Evolutionary conservation across 1,140 invertebrate species (phyloP), one percentile per base, ranked within the genome.

Genomic region (Mylabris phalerata): DNA sequence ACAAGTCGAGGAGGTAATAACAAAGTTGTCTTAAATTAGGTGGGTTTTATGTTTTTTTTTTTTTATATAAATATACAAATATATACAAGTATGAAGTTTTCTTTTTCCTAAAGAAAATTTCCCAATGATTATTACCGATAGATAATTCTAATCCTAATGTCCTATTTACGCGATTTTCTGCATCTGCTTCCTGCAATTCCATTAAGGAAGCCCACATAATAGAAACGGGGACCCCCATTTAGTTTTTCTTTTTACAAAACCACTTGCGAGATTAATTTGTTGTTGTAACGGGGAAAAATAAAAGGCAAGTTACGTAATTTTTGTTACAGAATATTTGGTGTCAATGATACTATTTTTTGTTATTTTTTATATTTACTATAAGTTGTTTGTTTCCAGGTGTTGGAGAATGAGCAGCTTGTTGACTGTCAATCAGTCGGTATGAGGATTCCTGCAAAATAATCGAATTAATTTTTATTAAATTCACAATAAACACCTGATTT

Each of bases 1-100:
- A 65, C 91, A 97, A 75, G 82, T 98, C 9, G 91, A 96, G 72
- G 85, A 89, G 79, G 87, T 93, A 73, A 93, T 95, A 73, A 86
- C 87, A 74, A 85, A 86, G 65, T 82, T 88, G 73, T 82, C 82
- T 75, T 87, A 79, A 75, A 62, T 42, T 60, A 48, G 7, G 7
- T 5, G 4, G 7, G 32, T 32, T 32, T 59, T 13, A 19, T 19
- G 19, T 3, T 1, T n/a, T 10, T 19, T 13, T 10, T 52, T 41
- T 41, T 0, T 13, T 13, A 5, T 13, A 5, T 45, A 45, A 5
- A 4, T 13, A 6, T 45, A 11, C 11, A 13, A 45, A 45, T 45
- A 45, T 11, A 4, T 45, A 45, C 5, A 13, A 24, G 43, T 45
- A 13, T 45, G 41, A 42, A 10, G 9, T 19, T 19, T 19, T 19